phyloP scores from a whole-genome alignment of 2,888 invertebrate species.

The Mythimna ferrago region DNA sequence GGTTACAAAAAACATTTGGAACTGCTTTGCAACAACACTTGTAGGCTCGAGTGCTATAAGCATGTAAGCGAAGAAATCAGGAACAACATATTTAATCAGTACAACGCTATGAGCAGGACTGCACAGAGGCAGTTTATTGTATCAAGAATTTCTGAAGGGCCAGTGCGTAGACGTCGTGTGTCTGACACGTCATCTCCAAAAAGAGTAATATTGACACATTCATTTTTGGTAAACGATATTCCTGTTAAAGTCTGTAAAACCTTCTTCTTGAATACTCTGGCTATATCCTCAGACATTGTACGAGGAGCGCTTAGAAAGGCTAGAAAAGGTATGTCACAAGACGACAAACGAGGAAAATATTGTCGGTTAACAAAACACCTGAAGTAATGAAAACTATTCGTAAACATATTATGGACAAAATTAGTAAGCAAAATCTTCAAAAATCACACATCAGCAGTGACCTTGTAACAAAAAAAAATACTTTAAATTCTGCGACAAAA shows the following conservation, averaged over 20 bases:
- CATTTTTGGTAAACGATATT: slow-evolving; percentile 16
- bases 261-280: slow-evolving; percentile 25
- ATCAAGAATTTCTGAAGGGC: slow-evolving; percentile 10
- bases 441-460: background rate
- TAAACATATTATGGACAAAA: background rate
- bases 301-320: background rate
- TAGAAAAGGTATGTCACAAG: background rate
- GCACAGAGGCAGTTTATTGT: slow-evolving; percentile 10
- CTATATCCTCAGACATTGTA: background rate
- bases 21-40: background rate
- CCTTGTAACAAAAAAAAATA: too few relatives aligned
- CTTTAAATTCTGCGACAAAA: too few relatives aligned
- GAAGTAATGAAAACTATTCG: slow-evolving; percentile 2
- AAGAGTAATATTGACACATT: slow-evolving; percentile 5
- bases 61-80: slow-evolving; percentile 14
- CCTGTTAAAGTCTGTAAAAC: slow-evolving; percentile 10
- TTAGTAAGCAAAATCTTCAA: background rate
- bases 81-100: background rate
- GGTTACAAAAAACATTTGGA: background rate
- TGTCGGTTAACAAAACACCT: background rate
- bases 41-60: slow-evolving; percentile 11
- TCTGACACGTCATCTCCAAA: slow-evolving; percentile 22
- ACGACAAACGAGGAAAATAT: background rate
- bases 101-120: background rate
- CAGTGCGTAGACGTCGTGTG: slow-evolving; percentile 15